phyloP scores from a whole-genome alignment of 2,113 vertebrate species.

The Crotalus tigris region DNA sequence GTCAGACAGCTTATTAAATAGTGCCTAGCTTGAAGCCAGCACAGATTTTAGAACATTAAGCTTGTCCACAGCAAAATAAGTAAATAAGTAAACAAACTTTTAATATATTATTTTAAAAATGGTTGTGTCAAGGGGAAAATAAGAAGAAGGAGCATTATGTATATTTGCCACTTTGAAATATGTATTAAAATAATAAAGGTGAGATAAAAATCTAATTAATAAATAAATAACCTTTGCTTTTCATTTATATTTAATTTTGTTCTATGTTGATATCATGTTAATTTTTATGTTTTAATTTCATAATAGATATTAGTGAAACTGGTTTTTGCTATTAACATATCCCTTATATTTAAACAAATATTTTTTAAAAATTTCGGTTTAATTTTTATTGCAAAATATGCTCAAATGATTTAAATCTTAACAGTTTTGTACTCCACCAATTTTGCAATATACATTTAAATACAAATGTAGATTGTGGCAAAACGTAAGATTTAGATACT shows the following conservation, averaged over 20 bases:
- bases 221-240: neutral
- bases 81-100: constrained; percentile 2
- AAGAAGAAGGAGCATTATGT: constrained; percentile 2
- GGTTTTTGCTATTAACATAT: neutral
- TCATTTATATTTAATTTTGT: neutral
- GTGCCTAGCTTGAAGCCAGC: constrained; percentile 57
- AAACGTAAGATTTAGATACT: neutral
- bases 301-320: neutral
- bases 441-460: neutral
- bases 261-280: too few species aligned
- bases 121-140: constrained; percentile 53
- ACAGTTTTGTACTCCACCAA: neutral
- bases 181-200: neutral
- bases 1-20: constrained; percentile 69
- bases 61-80: constrained; percentile 58
- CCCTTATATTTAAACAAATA: too few species aligned
- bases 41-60: constrained; percentile 62
- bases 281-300: neutral
- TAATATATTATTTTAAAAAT: constrained; percentile 54
- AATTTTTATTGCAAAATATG: neutral
- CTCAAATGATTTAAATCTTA: too few species aligned
- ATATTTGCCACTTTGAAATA: neutral
- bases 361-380: neutral
- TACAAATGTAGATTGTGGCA: neutral
- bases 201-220: neutral